Evolutionary conservation across 2,888 invertebrate species (phyloP).

Genomic region (Leucoma salicis): DNA sequence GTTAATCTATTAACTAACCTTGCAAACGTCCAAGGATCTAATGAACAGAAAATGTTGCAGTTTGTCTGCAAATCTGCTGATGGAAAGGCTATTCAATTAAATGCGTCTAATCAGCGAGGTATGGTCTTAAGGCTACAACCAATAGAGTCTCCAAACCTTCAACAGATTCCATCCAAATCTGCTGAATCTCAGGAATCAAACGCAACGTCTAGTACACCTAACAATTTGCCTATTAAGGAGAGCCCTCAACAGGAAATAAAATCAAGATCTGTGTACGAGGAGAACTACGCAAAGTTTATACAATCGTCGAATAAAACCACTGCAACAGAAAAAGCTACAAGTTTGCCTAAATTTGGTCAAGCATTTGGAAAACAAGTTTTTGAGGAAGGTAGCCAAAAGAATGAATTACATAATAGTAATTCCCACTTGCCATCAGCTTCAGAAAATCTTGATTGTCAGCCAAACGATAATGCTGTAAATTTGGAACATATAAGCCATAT

Average conservation of each 20-base stretch:
- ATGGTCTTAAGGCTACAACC: conserved; percentile 76
- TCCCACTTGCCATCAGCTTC: conserved; percentile 43
- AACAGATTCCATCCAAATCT: conserved; percentile 42
- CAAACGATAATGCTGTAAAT: conserved; percentile 57
- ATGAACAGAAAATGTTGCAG: conserved; percentile 82
- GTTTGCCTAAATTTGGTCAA: conserved; percentile 89
- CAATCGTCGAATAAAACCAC: conserved; percentile 62
- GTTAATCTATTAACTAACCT: conserved; percentile 76
- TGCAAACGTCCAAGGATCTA: conserved; percentile 70
- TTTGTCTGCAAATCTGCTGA: conserved; percentile 85
- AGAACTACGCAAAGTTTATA: conserved; percentile 80
- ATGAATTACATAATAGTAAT: conserved; percentile 49
- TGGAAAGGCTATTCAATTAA: conserved; percentile 81
- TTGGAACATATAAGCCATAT: conserved; percentile 65
- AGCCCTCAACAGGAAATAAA: conserved; percentile 67
- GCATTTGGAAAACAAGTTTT: conserved; percentile 89
- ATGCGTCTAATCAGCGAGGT: conserved; percentile 77
- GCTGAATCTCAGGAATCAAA: conserved; percentile 54
- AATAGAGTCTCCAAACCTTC: conserved; percentile 60
- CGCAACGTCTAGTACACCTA: conserved; percentile 37
- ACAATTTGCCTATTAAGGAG: conserved; percentile 43
- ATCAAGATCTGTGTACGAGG: conserved; percentile 78
- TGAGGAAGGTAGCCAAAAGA: conserved; percentile 67
- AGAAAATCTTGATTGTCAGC: conserved; percentile 53
- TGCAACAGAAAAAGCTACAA: conserved; percentile 68